Base-by-base conservation (phyloP, 2,113 vertebrate genomes). In the Galemys pyrenaicus region DNA sequence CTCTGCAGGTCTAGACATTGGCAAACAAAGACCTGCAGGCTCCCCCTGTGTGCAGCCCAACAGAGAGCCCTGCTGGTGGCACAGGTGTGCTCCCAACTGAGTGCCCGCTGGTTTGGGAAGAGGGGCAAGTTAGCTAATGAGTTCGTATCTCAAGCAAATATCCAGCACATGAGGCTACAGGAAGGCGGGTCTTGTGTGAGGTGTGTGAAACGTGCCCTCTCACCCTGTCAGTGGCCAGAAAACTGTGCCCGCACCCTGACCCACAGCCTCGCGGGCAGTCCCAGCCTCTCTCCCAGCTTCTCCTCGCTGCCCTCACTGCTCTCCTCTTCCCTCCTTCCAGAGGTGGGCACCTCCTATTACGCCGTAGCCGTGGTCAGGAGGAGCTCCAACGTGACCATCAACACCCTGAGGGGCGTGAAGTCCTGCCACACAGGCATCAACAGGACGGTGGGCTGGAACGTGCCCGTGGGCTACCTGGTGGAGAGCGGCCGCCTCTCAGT, bases 341-440 rank as follows among this genome's bases (percentile, higher is more conserved):
- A 98, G 56, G 64, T 97, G 41, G 98, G 98, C 28, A 98, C 97
- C 16, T 97, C 98, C 67, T 99, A 99, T 96, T 99, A 99, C 0
- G 99, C 99, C 0, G 99, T 99, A 87, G 99, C 98, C 4, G 99
- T 99, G 87, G 99, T 99, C 56, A 99, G 96, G 93, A 99, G 96
- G 73, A 97, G 96, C 90, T 96, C 98, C 44, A 97, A 3, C 35
- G 97, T 99, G 94, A 99, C 98, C 95, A 99, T 99, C 90, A 91
- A 98, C 97, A 98, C 96, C 92, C 78, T 99, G 97, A 98, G 94
- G 71, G 99, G 99, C 0, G 96, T 97, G 82, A 98, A 91, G 92
- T 99, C 99, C 19, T 99, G 99, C 92, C 99, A 99, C 98, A 99
- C 99, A 0, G 99, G 99, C 70, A 98, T 99, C 85, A 98, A 98